phyloP scores from a whole-genome alignment of 2,888 invertebrate species.

The Crocallis elinguaria region DNA sequence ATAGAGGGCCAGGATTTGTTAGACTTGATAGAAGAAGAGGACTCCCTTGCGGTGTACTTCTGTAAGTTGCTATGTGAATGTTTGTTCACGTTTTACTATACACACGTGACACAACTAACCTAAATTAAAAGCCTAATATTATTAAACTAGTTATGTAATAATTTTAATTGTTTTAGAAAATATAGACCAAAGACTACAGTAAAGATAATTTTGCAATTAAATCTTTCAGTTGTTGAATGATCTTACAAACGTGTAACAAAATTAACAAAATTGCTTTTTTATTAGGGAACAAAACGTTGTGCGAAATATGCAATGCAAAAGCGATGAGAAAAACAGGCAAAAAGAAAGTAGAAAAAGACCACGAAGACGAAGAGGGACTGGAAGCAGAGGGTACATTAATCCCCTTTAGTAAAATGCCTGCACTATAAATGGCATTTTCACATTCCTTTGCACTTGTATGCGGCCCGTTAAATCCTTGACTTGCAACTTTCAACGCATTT shows the following conservation, averaged over 20 bases:
- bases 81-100: slow-evolving; percentile 26
- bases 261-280: slow-evolving; percentile 65
- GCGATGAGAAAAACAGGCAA: slow-evolving; percentile 88
- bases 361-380: slow-evolving; percentile 73
- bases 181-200: neutral
- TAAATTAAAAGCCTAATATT: slow-evolving; percentile 29
- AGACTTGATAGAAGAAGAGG: slow-evolving; percentile 90
- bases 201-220: neutral
- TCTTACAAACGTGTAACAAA: slow-evolving; percentile 34
- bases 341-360: slow-evolving; percentile 84
- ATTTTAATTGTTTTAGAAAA: neutral
- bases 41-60: slow-evolving; percentile 95
- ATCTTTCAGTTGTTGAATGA: neutral
- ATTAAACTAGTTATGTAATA: neutral
- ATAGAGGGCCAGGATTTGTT: slow-evolving; percentile 92
- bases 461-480: slow-evolving; percentile 25
- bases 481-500: slow-evolving; percentile 19
- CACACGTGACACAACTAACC: slow-evolving; percentile 47
- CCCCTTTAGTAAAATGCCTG: slow-evolving; percentile 36
- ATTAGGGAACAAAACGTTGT: slow-evolving; percentile 96
- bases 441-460: slow-evolving; percentile 36
- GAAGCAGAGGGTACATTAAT: slow-evolving; percentile 72
- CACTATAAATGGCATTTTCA: slow-evolving; percentile 31
- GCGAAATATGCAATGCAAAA: slow-evolving; percentile 93
- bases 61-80: slow-evolving; percentile 87